phyloP scores from a whole-genome alignment of 2,888 invertebrate genomes.

The Cordilura impudica region DNA sequence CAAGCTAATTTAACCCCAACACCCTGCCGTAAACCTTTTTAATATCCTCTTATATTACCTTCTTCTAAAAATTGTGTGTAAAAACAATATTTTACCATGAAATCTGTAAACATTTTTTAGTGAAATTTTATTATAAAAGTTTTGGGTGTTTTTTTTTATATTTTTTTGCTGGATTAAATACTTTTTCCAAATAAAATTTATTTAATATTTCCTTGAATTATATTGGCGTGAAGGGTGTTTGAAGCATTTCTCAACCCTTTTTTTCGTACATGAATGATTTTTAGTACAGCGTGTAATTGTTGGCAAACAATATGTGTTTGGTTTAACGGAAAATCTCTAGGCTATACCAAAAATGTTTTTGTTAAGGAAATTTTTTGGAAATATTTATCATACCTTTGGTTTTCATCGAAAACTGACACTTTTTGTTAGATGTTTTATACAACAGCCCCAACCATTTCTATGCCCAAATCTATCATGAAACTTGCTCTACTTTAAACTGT shows the following conservation, averaged over 20 bases:
- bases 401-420: background rate
- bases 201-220: background rate
- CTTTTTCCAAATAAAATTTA: background rate
- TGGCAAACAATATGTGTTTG: background rate
- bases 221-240: background rate
- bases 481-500: background rate
- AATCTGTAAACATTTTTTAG: conserved; percentile 23
- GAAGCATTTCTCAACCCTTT: conserved; percentile 29
- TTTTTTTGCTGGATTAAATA: background rate
- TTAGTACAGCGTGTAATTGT: conserved; percentile 15
- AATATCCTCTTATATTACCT: background rate
- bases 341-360: background rate
- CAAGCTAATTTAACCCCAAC: conserved; percentile 5
- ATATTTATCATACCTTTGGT: background rate
- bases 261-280: background rate
- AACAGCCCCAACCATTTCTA: background rate
- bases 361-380: background rate
- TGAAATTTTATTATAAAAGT: conserved; percentile 52
- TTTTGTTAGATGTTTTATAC: too few species aligned
- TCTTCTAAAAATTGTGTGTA: background rate
- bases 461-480: background rate
- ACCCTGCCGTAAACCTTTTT: background rate
- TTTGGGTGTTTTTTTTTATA: conserved; percentile 21
- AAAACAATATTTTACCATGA: conserved; percentile 13
- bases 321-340: background rate